Evolutionary conservation across 2,113 vertebrate genomes (phyloP).

Genomic region (Gasterosteus nipponicus): DNA sequence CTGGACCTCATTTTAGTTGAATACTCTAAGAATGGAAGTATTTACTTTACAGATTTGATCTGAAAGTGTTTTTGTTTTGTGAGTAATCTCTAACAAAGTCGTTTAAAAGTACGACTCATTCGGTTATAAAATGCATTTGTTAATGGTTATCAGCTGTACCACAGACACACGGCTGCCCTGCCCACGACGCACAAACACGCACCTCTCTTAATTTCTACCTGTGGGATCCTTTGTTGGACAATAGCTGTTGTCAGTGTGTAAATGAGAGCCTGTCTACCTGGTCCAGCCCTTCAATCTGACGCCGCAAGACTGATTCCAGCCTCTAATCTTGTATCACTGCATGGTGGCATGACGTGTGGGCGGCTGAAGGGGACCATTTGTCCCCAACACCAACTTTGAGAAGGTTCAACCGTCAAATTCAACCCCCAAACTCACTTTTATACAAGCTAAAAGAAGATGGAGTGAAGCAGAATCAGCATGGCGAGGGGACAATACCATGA

Average conservation of each 20-base stretch:
- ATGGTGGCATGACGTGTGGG: conserved; percentile 12
- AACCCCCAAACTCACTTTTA: neutral
- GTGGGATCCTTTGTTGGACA: conserved; percentile 34
- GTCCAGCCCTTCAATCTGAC: conserved; percentile 51
- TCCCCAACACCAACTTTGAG: neutral
- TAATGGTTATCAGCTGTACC: conserved; percentile 72
- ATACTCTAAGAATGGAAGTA: no score
- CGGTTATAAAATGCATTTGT: no score
- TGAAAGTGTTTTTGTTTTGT: no score
- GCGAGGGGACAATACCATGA: neutral
- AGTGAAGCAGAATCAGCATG: neutral
- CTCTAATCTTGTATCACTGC: conserved; percentile 29
- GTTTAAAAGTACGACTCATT: no score
- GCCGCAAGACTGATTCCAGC: conserved; percentile 40
- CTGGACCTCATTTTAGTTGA: no score
- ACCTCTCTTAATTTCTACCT: conserved; percentile 26
- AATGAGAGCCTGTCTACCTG: conserved; percentile 50
- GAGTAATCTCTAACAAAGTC: no score
- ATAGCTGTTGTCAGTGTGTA: conserved; percentile 42
- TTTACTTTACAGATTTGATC: no score
- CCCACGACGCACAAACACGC: conserved; percentile 19
- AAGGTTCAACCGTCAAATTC: conserved; percentile 8
- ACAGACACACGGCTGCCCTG: conserved; percentile 45
- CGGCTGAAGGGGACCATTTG: conserved; percentile 3
- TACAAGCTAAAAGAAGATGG: neutral